phyloP scores from a whole-genome alignment of 53 echinoderm and acorn worm genomes.

The Luidia sarsii region DNA sequence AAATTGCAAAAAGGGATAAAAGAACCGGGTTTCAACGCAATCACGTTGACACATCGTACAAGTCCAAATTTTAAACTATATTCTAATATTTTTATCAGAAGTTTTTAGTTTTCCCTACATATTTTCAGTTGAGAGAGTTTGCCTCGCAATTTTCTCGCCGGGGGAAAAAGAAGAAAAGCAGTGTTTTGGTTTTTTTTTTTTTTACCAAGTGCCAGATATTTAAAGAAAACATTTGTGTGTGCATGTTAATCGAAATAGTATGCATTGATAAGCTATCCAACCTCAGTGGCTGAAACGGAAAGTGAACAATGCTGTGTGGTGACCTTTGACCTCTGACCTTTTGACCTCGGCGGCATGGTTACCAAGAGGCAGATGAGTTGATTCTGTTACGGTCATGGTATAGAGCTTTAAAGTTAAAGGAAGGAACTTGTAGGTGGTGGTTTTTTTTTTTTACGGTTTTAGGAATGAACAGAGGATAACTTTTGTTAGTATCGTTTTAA shows the following conservation, averaged over 20 bases:
- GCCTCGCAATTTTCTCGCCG: constrained; percentile 55
- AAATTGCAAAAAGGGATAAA: too few relatives aligned
- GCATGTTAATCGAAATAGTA: constrained; percentile 2
- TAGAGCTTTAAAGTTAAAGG: background rate
- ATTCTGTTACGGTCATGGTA: background rate
- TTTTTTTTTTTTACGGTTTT: too few relatives aligned
- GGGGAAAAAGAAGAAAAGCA: constrained; percentile 36
- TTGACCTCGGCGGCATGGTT: too few relatives aligned
- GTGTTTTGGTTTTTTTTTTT: background rate
- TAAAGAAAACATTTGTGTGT: background rate
- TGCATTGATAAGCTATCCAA: constrained; percentile 14
- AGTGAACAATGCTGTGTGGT: background rate
- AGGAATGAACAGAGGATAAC: too few relatives aligned
- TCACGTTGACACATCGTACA: too few relatives aligned
- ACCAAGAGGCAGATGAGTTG: too few relatives aligned
- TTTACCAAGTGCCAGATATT: constrained; percentile 5
- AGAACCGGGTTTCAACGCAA: too few relatives aligned
- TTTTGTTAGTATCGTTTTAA: too few relatives aligned
- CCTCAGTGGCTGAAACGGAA: too few relatives aligned
- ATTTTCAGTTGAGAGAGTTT: constrained; percentile 64
- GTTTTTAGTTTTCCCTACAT: constrained; percentile 38
- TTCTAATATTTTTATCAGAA: constrained; percentile 5
- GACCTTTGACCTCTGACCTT: background rate
- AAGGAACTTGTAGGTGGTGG: too few relatives aligned
- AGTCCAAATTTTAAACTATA: too few relatives aligned